These are phyloP conservation scores for Bostrychus sinensis DNA, from an alignment of 2,113 vertebrate genomes.

Conservation along the genomic window DNA sequence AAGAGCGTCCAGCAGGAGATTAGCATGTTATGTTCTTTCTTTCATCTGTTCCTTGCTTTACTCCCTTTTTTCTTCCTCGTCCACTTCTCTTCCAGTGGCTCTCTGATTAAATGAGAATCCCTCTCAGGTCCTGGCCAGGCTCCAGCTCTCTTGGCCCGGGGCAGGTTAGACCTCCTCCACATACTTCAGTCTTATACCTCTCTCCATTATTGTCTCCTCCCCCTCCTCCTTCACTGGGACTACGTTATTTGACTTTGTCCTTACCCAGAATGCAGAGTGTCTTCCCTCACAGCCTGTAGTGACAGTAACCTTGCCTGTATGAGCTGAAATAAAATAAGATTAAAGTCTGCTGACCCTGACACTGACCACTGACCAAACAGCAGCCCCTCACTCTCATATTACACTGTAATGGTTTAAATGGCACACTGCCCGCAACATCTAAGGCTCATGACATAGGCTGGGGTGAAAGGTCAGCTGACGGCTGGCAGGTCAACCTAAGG, in stretches of 20 bases:
- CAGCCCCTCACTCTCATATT: slow-evolving; percentile 66
- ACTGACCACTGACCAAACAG: slow-evolving; percentile 4
- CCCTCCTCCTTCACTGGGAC: not conserved
- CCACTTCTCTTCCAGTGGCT: slow-evolving; percentile 54
- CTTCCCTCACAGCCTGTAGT: slow-evolving; percentile 32
- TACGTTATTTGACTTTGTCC: slow-evolving; percentile 30
- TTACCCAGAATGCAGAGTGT: slow-evolving; percentile 54
- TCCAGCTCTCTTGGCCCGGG: slow-evolving; percentile 38
- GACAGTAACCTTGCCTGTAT: slow-evolving; percentile 60
- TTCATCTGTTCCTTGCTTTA: not conserved
- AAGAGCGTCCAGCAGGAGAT: slow-evolving; percentile 3
- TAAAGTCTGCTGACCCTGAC: slow-evolving; percentile 18
- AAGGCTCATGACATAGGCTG: slow-evolving; percentile 30
- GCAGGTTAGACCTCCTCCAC: slow-evolving; percentile 32
- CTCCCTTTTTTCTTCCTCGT: slow-evolving; percentile 13
- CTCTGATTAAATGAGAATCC: slow-evolving; percentile 59
- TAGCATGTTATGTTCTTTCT: slow-evolving; percentile 21
- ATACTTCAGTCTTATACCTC: slow-evolving; percentile 22
- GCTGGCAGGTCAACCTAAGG: slow-evolving; percentile 69
- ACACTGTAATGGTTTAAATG: slow-evolving; percentile 74
- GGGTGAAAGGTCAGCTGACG: slow-evolving; percentile 59
- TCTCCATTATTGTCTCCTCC: slow-evolving; percentile 35
- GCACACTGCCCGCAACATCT: slow-evolving; percentile 48
- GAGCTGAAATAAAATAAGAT: slow-evolving; percentile 58
- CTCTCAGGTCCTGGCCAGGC: slow-evolving; percentile 38